Conservation (phyloP, 2,797 vertebrate genomes). For the Cuculus canorus region DNA sequence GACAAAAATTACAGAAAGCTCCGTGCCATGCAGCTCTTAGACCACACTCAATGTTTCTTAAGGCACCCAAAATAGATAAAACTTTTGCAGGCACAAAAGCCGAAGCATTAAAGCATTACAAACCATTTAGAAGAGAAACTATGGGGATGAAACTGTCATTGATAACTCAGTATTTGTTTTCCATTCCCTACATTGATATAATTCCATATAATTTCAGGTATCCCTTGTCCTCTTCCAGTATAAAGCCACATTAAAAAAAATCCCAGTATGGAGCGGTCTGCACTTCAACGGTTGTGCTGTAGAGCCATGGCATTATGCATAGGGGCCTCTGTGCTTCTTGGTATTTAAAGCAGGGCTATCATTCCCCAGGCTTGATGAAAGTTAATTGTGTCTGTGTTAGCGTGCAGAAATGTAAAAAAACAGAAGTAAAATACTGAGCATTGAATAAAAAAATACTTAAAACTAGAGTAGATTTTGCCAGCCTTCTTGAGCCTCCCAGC, state of each 20-base stretch:
- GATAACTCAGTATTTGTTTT: background rate
- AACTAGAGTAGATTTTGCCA: too few relatives aligned
- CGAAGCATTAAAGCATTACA: background rate
- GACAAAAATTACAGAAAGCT: background rate
- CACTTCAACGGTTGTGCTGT: background rate
- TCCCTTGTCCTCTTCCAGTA: background rate
- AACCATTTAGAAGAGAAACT: background rate
- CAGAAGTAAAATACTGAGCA: background rate
- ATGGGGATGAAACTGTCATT: background rate
- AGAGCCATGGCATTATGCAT: background rate
- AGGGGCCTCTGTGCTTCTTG: background rate
- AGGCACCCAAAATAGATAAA: background rate
- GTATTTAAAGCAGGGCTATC: background rate
- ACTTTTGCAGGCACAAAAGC: background rate
- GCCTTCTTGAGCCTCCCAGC: too few relatives aligned
- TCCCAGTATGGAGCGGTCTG: background rate
- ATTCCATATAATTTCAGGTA: background rate
- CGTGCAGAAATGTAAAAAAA: background rate
- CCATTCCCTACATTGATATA: background rate
- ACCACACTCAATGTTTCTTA: background rate
- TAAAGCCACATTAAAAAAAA: background rate
- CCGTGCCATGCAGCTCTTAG: background rate
- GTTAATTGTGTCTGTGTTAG: background rate
- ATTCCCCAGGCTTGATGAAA: background rate
- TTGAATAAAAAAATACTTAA: background rate